Evolutionary conservation across 2,888 invertebrate species (phyloP), one percentile per base, ranked within the genome.

Genomic region (Dryococelus australis): DNA sequence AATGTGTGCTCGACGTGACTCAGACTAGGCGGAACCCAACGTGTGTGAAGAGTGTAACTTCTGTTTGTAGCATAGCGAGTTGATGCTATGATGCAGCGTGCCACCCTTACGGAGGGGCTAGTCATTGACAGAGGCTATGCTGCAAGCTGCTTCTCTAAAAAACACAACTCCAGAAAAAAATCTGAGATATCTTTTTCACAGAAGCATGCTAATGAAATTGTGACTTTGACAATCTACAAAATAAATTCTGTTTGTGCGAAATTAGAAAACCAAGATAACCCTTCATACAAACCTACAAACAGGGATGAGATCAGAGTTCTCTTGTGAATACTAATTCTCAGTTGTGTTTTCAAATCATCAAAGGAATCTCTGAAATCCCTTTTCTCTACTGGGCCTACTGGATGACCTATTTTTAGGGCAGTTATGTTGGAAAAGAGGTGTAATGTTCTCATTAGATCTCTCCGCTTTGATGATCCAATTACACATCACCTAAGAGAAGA

Each of bases 311-410:
- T 27, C 26, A 83, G 28, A 43, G 83, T 9, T 27, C 83, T 83
- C 0, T 83, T 83, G 24, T 24, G 83, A 43, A 43, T 83, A 83
- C 27, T 83, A 27, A 43, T 83, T 83, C 28, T 83, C 24, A 28
- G 47, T 47, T 47, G 8, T 43, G 28, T 83, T 83, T 27, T 83
- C 83, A 83, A 83, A 83, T 83, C 83, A 27, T 47, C 47, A 1
- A 27, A 28, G 28, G 83, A 83, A 83, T 83, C 9, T 83, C 83
- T 27, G 35, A 83, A 83, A 83, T 83, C 83, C 43, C 83, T 83
- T 28, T 83, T 28, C 16, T 27, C 83, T 43, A 27, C 83, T 83
- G 28, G 28, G 16, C 13, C 43, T 43, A 83, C 83, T 24, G 28
- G 28, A 16, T 26, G 83, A 8, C 28, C 83, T 43, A 83, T 83